These are phyloP conservation scores for Drosophila takahashii DNA, from an alignment of 1,140 invertebrate species.

Conservation along the genomic window DNA sequence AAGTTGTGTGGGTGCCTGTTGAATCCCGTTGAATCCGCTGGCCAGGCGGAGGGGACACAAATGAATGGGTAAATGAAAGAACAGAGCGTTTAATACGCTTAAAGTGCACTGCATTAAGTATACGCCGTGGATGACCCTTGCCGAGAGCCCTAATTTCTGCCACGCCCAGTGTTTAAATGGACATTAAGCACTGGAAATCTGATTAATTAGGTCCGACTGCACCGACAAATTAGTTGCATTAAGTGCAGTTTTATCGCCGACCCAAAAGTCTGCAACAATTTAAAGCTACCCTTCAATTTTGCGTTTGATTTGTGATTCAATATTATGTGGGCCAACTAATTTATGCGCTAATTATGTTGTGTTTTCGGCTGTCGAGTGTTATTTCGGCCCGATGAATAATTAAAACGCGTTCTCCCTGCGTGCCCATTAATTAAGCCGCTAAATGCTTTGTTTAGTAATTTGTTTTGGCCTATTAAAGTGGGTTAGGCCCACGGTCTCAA, in stretches of 20 bases:
- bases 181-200: constrained; percentile 33
- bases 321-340: constrained; percentile 40
- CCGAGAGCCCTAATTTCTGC: constrained; percentile 1
- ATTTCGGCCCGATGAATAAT: constrained; percentile 57
- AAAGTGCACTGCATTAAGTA: constrained; percentile 45
- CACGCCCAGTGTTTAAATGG: constrained; percentile 29
- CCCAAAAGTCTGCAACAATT: background rate
- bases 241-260: constrained; percentile 1
- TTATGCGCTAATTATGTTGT: constrained; percentile 69
- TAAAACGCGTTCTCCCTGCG: constrained; percentile 54
- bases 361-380: constrained; percentile 48
- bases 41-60: background rate
- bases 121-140: constrained; percentile 29
- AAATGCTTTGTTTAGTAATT: constrained; percentile 67
- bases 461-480: constrained; percentile 39
- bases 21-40: constrained; percentile 10
- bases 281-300: constrained; percentile 31
- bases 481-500: background rate
- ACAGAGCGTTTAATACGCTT: constrained; percentile 49
- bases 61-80: constrained; percentile 1
- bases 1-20: constrained; percentile 44
- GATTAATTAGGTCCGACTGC: constrained; percentile 44
- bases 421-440: constrained; percentile 57
- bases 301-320: constrained; percentile 45
- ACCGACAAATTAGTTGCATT: constrained; percentile 34